Conservation (phyloP, 1,140 invertebrate species). For the Atta colombica region DNA sequence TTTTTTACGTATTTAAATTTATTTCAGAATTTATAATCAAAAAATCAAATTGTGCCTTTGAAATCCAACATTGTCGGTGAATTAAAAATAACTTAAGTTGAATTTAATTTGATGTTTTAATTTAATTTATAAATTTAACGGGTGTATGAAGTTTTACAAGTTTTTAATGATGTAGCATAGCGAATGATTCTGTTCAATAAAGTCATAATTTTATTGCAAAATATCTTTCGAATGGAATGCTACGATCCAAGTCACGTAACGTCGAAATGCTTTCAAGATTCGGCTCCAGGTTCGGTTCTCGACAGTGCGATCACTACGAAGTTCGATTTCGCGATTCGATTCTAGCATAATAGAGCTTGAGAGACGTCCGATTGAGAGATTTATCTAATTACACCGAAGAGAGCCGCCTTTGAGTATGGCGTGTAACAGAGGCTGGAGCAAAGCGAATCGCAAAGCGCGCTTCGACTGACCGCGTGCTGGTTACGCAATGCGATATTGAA, state of each 20-base stretch:
- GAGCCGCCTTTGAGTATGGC: constrained; percentile 23
- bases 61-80: no score
- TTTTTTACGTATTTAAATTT: no score
- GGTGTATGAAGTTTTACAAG: neutral
- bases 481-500: constrained; percentile 47
- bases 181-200: neutral
- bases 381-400: constrained; percentile 45
- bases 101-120: no score
- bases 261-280: neutral
- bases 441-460: constrained; percentile 44
- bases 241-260: neutral
- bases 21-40: no score
- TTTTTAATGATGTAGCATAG: neutral
- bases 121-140: no score
- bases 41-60: no score
- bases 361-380: constrained; percentile 9
- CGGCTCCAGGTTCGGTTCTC: neutral
- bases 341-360: neutral
- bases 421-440: neutral
- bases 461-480: neutral
- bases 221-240: neutral
- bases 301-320: neutral
- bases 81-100: no score
- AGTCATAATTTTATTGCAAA: neutral
- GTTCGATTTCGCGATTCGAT: neutral